Base-by-base conservation (phyloP, 2,888 invertebrate species). In the Tortricodes alternella region DNA sequence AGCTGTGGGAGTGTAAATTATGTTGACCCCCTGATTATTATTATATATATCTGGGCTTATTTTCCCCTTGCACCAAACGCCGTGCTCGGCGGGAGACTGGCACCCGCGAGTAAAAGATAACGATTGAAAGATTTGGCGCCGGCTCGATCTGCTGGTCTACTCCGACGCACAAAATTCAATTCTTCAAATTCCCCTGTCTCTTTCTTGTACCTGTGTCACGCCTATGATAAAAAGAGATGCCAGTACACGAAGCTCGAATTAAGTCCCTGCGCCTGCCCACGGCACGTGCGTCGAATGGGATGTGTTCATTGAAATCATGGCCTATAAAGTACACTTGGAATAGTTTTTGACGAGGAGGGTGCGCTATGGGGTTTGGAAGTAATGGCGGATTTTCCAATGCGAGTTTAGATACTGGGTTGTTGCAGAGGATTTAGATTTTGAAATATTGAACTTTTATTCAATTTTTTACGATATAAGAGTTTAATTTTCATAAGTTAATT, bases 51-150 rank as follows among this genome's bases (percentile, higher is more conserved):
- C n/a, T n/a, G n/a, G n/a, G n/a, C n/a, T n/a, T n/a, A n/a, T n/a
- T n/a, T n/a, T n/a, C n/a, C 21, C 13, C 8, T 44, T 29, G 44
- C 29, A 9, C 69, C 65, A 51, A 24, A 21, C 21, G 48, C 1
- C 46, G 43, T 53, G 62, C 71, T 46, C 69, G 53, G 58, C 64
- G 59, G 73, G 65, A 60, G 65, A 59, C 57, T 67, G 58, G 66
- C 65, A 56, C 62, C 65, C 34, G 27, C 43, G 70, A 74, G 75
- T 79, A 76, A 78, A 80, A 80, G 78, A 77, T 80, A 81, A 77
- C 76, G 80, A 79, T 78, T 78, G 78, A 77, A 81, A 79, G 82
- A 78, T 78, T 74, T 73, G 48, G 53, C 61, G 65, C 63, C 66
- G 70, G 66, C 70, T 62, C 73, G 70, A 70, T 70, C 67, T 71